Percentiles rank a stretch among this genome's conserved stretches.
Conservation (phyloP, 2,113 vertebrate genomes). For the Pollimyrus isidori region DNA sequence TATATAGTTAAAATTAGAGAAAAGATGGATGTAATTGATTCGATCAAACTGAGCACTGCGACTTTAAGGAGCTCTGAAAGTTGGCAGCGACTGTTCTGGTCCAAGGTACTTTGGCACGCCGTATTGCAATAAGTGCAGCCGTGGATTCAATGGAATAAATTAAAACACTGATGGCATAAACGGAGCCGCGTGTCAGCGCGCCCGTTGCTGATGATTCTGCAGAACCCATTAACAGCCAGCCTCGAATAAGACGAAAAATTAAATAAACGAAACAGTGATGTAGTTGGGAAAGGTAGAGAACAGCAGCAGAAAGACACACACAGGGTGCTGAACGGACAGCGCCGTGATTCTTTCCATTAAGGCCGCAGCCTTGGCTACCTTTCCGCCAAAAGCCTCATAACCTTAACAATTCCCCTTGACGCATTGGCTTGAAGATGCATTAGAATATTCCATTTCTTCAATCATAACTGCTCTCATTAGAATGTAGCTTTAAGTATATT, state of each 20-base stretch:
- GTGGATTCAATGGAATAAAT: neutral
- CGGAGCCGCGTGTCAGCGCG: neutral
- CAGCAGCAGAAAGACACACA: neutral
- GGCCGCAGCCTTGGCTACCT: conserved; percentile 39
- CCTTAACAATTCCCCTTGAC: conserved; percentile 11
- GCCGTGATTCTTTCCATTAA: conserved; percentile 18
- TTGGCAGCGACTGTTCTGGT: neutral
- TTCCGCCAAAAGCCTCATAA: neutral
- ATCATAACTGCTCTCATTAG: neutral
- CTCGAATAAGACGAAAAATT: neutral
- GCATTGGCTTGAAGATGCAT: neutral
- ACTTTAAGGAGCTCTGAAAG: conserved; percentile 14
- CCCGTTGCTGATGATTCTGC: neutral
- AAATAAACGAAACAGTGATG: neutral
- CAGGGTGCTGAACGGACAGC: conserved; percentile 57
- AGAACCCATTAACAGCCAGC: conserved; percentile 1
- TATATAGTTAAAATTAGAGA: neutral
- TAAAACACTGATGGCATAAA: neutral
- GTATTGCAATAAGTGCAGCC: conserved; percentile 3
- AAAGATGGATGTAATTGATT: neutral
- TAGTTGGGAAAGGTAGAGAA: neutral
- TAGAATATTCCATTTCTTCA: neutral
- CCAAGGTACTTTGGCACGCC: neutral
- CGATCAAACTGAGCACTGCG: neutral
- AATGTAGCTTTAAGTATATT: neutral